Evolutionary conservation across 30 jellyfish, hydroid and myxozoan genomes (phyloP), one percentile per base, ranked within the genome.

Genomic region (Rhopilema esculentum): DNA sequence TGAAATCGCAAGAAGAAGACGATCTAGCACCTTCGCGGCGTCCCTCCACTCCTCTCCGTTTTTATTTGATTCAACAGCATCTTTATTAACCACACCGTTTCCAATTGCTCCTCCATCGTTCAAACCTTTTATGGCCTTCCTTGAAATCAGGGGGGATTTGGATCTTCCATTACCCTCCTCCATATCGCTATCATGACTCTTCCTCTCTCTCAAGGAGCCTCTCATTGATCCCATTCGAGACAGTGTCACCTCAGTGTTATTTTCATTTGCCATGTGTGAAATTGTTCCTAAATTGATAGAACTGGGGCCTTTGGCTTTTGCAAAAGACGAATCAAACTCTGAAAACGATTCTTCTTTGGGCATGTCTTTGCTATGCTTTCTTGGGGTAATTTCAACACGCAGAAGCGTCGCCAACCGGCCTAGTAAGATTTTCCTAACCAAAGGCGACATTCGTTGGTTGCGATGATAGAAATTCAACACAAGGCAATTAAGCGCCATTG

Each of bases 1-100:
- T 0, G 98, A 82, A 29, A 93, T 49, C n/a, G 87, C 87, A 12
- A 93, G 88, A 90, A 93, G 72, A 25, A 83, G 80, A 68, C 98
- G 86, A 79, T 93, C 98, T 31, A 93, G 64, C 22, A 93, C 93
- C 31, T 97, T 88, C 18, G 98, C 98, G 1, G 95, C 98, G 29
- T 40, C 66, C 74, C 79, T 83, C 98, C 98, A 93, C 66, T 93
- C 98, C 64, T 88, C 97, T 16, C 86, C 94, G 69, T 88, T 69
- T 29, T 65, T 83, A 66, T 70, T 93, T 49, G 93, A 31, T 57
- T 61, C 82, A 19, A 71, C 49, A 24, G 72, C 27, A 7, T 27
- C 66, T 67, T 48, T 51, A 19, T 40, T 85, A 8, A 61, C 68
- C 25, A 31, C 71, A 26, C 88, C 85, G 20, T 72, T 85, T 57